Evolutionary conservation across 2,113 vertebrate species (phyloP).

Genomic region (Pogonocichla stellata): DNA sequence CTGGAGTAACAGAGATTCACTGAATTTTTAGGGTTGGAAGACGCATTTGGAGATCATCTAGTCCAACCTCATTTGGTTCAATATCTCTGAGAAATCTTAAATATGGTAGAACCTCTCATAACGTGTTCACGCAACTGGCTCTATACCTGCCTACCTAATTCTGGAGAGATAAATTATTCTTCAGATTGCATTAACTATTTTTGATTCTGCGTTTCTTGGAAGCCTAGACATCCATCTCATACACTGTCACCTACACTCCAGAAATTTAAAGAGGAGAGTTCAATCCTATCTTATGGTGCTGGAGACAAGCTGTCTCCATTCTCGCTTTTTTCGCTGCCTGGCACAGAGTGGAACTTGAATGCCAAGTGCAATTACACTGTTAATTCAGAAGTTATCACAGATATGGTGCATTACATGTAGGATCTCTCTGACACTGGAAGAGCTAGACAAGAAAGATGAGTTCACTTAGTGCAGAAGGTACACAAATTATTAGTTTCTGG

Average conservation of each 20-base stretch:
- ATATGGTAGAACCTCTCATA: neutral
- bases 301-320: neutral
- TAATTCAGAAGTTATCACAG: conserved; percentile 1
- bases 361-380: neutral
- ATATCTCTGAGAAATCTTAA: neutral
- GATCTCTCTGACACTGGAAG: neutral
- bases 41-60: neutral
- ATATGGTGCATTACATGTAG: neutral
- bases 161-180: neutral
- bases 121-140: neutral
- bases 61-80: neutral
- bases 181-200: neutral
- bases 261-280: neutral
- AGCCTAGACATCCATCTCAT: neutral
- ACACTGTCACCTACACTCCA: neutral
- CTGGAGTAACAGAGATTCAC: neutral
- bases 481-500: neutral
- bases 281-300: neutral
- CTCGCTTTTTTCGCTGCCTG: neutral
- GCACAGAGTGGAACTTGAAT: neutral
- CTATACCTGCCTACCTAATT: neutral
- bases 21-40: neutral
- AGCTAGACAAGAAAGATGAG: neutral
- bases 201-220: neutral
- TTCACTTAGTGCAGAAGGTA: neutral